Percentiles rank a stretch among this genome's conserved stretches.
These are phyloP conservation scores for Dolichopus griseipennis DNA, from an alignment of 2,888 invertebrate species.

Conservation along the genomic window DNA sequence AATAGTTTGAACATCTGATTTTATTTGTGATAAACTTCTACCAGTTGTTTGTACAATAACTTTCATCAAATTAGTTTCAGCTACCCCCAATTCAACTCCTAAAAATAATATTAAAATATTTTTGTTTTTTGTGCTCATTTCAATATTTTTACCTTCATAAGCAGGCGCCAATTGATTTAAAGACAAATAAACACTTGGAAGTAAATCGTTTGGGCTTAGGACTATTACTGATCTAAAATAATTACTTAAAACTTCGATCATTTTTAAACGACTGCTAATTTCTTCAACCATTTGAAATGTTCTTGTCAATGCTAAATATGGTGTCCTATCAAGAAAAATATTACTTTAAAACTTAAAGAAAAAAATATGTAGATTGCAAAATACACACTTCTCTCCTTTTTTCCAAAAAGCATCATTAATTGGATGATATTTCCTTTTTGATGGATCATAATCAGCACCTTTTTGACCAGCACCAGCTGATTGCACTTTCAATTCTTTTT, in stretches of 20 bases:
- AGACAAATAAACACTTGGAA: conserved; percentile 86
- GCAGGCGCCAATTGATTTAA: conserved; percentile 95
- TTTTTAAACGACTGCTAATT: conserved; percentile 75
- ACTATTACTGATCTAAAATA: conserved; percentile 85
- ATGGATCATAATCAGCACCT: conserved; percentile 58
- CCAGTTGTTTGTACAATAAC: conserved; percentile 87
- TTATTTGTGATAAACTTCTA: conserved; percentile 72
- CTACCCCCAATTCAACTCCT: conserved; percentile 81
- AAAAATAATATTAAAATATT: conserved; percentile 11
- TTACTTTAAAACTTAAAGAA: neutral
- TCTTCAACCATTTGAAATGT: conserved; percentile 87
- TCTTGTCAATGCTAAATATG: conserved; percentile 83
- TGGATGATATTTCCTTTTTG: conserved; percentile 67
- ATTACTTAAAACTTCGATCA: conserved; percentile 84
- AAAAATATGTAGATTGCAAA: no score
- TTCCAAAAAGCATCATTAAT: conserved; percentile 76
- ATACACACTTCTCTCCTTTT: conserved; percentile 54
- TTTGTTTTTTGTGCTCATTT: conserved; percentile 7
- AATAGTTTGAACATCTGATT: conserved; percentile 47
- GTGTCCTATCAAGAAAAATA: conserved; percentile 54
- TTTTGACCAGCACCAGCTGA: conserved; percentile 26
- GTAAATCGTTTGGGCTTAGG: conserved; percentile 78
- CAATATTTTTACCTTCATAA: conserved; percentile 64
- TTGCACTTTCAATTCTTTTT: conserved; percentile 26
- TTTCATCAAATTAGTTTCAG: conserved; percentile 89